phyloP scores from a whole-genome alignment of 2,888 invertebrate genomes.

The Eurytoma californica region DNA sequence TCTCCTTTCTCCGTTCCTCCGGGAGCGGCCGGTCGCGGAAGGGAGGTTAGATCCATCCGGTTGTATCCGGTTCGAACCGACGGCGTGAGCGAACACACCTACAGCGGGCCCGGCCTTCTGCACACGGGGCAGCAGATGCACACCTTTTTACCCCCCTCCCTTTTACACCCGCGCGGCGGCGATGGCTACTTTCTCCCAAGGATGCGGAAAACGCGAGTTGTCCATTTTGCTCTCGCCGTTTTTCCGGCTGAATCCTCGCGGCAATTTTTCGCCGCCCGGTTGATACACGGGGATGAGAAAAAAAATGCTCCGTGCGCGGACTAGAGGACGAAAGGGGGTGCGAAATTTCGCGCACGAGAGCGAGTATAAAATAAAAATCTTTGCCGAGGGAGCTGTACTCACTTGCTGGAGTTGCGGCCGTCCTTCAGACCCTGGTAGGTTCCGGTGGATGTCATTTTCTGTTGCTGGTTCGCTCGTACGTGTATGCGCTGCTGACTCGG shows the following conservation, averaged over 20 bases:
- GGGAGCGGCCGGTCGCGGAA: not conserved
- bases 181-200: too few relatives aligned
- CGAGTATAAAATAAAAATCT: not conserved
- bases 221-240: not conserved
- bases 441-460: slow-evolving; percentile 80
- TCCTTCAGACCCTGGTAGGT: slow-evolving; percentile 79
- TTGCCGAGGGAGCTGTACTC: slow-evolving; percentile 68
- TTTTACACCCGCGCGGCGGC: not conserved
- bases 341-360: not conserved
- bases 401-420: slow-evolving; percentile 82
- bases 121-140: slow-evolving; percentile 23
- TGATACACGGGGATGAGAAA: not conserved
- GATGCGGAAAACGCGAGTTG: not conserved
- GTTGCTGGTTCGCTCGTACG: not conserved
- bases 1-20: not conserved
- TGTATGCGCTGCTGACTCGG: too few relatives aligned
- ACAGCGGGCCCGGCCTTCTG: not conserved
- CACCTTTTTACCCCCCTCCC: slow-evolving; percentile 8
- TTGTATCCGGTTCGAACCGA: slow-evolving; percentile 54
- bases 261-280: not conserved
- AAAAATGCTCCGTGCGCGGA: not conserved
- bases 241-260: slow-evolving; percentile 6
- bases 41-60: slow-evolving; percentile 52
- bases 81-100: not conserved
- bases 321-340: not conserved